Base-by-base conservation (phyloP, 2,888 invertebrate species). In the Eupithecia subumbrata region DNA sequence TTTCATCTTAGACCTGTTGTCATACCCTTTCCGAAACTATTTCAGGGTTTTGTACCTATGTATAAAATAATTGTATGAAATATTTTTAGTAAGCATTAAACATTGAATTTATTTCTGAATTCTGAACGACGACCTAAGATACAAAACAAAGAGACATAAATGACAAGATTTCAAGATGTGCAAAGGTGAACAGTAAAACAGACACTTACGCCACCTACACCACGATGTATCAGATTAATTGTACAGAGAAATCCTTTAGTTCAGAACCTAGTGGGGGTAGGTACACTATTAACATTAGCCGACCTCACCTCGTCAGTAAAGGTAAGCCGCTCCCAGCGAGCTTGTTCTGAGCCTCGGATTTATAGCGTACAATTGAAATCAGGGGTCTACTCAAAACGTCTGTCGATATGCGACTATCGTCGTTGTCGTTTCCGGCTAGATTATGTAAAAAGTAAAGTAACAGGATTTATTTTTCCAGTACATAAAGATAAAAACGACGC, bases 251-350 rank as follows among this genome's bases (percentile, higher is more conserved):
- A 60, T 67, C 70, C 71, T 63, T 64, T 45, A 63, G 34, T 56
- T 71, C 43, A 25, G 66, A 73, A 73, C 40, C 56, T 60, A 70
- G 66, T 18, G 40, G 52, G 43, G 67, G n/a, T n/a, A n/a, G 43
- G 71, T 67, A 71, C 60, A 60, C 60, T 25, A 83, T 83, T 83
- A 85, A 84, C 84, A 84, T 84, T 83, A 86, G 79, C 83, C 85
- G 85, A 87, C 85, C 87, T 86, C 86, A 86, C 84, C 86, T 85
- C 85, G 83, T 84, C 84, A 83, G 85, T 79, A 85, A 85, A 85
- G 84, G 84, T 84, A 85, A 86, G 86, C 87, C 86, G 85, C 87
- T 89, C 85, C 87, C 84, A 84, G 78, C 81, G 79, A 78, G 77
- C 79, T 82, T 79, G 37, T 67, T 37, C 18, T 81, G 80, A 82